Evolutionary conservation across 2,888 invertebrate species (phyloP).

Genomic region (Apotomis capreana): DNA sequence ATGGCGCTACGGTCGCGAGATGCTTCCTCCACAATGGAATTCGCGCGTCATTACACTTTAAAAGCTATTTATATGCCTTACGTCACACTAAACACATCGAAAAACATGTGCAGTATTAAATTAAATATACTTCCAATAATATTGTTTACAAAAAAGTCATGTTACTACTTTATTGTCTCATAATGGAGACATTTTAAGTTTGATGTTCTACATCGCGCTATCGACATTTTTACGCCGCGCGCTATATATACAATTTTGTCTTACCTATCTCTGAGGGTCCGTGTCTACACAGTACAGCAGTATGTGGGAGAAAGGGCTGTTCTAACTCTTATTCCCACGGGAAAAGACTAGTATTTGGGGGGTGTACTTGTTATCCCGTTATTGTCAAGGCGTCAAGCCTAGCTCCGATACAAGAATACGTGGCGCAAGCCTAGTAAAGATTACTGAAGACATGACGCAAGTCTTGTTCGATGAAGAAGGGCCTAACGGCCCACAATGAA

Average conservation of each 20-base stretch:
- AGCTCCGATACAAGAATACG: no score
- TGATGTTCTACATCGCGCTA: conserved; percentile 16
- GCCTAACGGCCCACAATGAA: background rate
- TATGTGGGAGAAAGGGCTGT: conserved; percentile 22
- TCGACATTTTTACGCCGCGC: background rate
- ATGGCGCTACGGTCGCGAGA: conserved; percentile 3
- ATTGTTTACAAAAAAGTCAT: no score
- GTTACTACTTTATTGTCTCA: no score
- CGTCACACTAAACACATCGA: background rate
- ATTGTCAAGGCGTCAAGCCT: conserved; percentile 4
- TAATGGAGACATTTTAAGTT: background rate
- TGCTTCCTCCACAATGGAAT: background rate
- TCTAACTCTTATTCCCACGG: background rate
- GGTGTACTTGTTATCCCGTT: conserved; percentile 16
- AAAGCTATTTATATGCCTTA: background rate
- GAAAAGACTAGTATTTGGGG: conserved; percentile 15
- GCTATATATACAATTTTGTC: conserved; percentile 7
- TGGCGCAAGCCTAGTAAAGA: no score
- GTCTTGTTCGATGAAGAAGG: background rate
- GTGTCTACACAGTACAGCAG: conserved; percentile 31
- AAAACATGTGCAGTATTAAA: background rate
- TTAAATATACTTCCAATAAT: background rate
- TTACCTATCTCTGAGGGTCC: background rate
- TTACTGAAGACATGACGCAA: background rate
- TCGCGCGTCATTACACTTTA: background rate